phyloP scores from a whole-genome alignment of 2,888 invertebrate genomes.

The Clunio marinus region DNA sequence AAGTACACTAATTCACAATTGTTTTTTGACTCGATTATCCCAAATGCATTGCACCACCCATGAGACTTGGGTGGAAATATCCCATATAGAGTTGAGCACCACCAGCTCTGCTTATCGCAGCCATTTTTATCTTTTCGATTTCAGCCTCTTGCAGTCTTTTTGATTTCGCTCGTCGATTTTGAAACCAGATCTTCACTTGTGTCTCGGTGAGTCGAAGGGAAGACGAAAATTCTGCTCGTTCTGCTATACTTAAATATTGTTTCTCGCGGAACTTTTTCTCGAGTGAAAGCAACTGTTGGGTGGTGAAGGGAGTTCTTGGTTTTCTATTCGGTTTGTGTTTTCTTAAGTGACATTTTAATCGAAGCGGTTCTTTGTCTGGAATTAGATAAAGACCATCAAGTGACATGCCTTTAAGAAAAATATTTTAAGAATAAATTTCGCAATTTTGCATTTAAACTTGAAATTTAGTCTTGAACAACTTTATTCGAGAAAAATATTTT shows the following conservation, averaged over 20 bases:
- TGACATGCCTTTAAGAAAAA: background rate
- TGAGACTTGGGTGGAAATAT: conserved; percentile 52
- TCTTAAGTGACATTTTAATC: conserved; percentile 82
- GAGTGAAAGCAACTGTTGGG: conserved; percentile 87
- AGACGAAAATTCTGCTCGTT: conserved; percentile 94
- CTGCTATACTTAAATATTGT: conserved; percentile 97
- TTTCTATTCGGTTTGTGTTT: conserved; percentile 98
- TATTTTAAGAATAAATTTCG: background rate
- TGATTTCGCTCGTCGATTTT: conserved; percentile 92
- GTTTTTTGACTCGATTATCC: conserved; percentile 42
- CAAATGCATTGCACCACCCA: conserved; percentile 47
- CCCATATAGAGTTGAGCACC: conserved; percentile 52
- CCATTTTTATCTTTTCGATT: conserved; percentile 91
- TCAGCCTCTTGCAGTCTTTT: conserved; percentile 97
- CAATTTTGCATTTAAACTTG: background rate
- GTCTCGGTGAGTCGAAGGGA: conserved; percentile 89
- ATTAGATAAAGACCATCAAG: conserved; percentile 43
- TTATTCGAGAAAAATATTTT: no score
- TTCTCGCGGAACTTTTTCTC: conserved; percentile 97
- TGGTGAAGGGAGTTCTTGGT: conserved; percentile 97
- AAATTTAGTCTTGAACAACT: no score
- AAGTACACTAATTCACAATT: conserved; percentile 6
- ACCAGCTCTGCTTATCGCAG: conserved; percentile 53
- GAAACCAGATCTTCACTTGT: conserved; percentile 93
- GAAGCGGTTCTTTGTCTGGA: conserved; percentile 74